Evolutionary conservation across 2,797 vertebrate genomes (phyloP).

Genomic region (Crax fasciolata): DNA sequence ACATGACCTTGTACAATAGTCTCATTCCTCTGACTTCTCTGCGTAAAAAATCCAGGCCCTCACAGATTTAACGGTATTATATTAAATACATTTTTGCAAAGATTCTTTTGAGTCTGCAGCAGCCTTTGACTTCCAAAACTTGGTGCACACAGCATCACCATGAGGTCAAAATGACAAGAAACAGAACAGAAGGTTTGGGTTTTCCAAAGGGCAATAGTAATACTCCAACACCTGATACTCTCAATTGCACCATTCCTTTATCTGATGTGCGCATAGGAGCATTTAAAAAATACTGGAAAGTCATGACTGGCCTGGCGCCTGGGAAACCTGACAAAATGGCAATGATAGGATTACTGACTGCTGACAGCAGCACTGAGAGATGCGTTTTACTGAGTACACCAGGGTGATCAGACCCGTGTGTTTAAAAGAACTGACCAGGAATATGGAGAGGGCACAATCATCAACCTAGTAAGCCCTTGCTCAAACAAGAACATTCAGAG

Average conservation of each 20-base stretch:
- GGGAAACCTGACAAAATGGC: constrained; percentile 18
- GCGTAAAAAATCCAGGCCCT: neutral
- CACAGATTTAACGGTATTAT: neutral
- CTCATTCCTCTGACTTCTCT: neutral
- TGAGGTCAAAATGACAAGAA: constrained; percentile 3
- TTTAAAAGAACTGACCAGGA: constrained; percentile 7
- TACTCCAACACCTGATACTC: neutral
- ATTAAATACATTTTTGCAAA: constrained; percentile 1
- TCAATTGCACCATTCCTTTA: neutral
- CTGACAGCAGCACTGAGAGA: constrained; percentile 29
- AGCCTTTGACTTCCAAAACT: neutral
- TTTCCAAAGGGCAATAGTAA: neutral
- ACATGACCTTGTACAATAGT: neutral
- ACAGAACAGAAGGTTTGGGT: neutral
- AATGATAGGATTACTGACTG: neutral
- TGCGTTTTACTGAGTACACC: neutral
- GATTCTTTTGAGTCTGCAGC: neutral
- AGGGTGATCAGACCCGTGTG: neutral
- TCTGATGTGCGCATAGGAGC: neutral
- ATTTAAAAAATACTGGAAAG: neutral
- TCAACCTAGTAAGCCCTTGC: neutral
- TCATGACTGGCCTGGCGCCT: neutral
- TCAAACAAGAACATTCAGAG: constrained; percentile 12
- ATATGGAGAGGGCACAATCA: neutral
- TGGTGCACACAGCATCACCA: neutral